Conservation (phyloP, 37 sponge, comb jelly and placozoan genomes). For the Aplysina aerophoba region DNA sequence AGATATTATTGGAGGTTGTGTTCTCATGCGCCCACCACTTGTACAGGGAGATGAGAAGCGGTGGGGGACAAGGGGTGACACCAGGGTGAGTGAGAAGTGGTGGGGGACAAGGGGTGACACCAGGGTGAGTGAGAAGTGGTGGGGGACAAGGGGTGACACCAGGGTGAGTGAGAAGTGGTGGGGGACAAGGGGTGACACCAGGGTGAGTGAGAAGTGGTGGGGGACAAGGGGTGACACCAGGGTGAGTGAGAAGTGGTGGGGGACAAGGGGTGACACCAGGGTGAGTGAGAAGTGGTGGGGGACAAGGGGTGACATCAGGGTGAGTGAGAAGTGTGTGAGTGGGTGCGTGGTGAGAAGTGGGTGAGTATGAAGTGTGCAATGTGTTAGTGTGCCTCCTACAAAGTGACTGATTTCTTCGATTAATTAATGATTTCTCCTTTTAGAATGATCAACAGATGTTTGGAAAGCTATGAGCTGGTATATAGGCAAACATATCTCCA, state of each 20-base stretch:
- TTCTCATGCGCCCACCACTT: constrained; percentile 41
- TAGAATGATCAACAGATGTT: constrained; percentile 3
- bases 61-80: not conserved
- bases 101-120: not conserved
- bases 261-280: no score
- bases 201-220: not conserved
- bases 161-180: constrained; percentile 5
- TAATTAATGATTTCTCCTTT: not conserved
- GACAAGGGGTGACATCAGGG: not conserved
- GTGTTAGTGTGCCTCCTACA: not conserved
- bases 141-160: not conserved
- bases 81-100: not conserved
- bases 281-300: not conserved
- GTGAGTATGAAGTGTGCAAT: not conserved
- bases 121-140: not conserved
- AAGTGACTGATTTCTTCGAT: not conserved
- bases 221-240: not conserved
- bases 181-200: not conserved
- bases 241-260: not conserved
- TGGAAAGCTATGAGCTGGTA: constrained; percentile 43
- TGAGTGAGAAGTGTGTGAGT: constrained; percentile 21
- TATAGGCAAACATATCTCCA: constrained; percentile 42
- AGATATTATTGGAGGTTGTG: constrained; percentile 55
- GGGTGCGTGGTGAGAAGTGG: constrained; percentile 14
- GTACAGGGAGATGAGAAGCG: not conserved